phyloP scores from a whole-genome alignment of 2,797 vertebrate species.

The Adelosebastes latens region DNA sequence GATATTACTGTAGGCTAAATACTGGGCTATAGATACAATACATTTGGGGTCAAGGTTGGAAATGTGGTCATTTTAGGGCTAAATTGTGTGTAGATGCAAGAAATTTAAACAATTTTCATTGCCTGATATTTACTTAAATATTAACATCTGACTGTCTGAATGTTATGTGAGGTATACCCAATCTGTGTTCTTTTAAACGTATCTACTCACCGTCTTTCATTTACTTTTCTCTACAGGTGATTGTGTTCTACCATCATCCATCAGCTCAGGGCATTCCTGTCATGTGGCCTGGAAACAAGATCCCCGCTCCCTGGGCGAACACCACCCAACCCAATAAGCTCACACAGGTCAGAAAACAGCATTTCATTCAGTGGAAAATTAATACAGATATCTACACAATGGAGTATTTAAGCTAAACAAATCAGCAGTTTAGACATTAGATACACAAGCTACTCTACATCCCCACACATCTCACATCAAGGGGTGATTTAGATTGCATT shows the following conservation, averaged over 20 bases:
- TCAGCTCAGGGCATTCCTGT: constrained; percentile 81
- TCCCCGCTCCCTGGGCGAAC: constrained; percentile 98
- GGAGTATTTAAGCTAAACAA: not conserved
- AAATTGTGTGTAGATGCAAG: not conserved
- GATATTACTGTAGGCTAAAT: not conserved
- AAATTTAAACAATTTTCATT: not conserved
- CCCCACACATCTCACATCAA: not conserved
- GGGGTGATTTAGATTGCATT: not conserved
- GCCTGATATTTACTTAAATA: not conserved
- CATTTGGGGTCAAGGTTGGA: not conserved
- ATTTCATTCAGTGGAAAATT: not conserved
- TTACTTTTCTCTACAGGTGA: constrained; percentile 81
- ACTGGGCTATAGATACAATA: not conserved
- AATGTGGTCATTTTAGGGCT: not conserved
- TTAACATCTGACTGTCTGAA: not conserved
- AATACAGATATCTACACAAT: not conserved
- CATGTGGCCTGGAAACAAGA: constrained; percentile 95
- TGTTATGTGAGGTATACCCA: not conserved
- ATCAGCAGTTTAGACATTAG: not conserved
- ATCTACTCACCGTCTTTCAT: not conserved
- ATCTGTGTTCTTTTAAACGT: not conserved
- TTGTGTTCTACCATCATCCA: constrained; percentile 95
- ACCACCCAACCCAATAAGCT: constrained; percentile 92
- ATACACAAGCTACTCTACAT: no score
- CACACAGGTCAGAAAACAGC: constrained; percentile 74